Percentiles rank a stretch among this genome's conserved stretches.
Evolutionary conservation across 2,888 invertebrate species (phyloP).

Genomic region (Phyto melanocephala): DNA sequence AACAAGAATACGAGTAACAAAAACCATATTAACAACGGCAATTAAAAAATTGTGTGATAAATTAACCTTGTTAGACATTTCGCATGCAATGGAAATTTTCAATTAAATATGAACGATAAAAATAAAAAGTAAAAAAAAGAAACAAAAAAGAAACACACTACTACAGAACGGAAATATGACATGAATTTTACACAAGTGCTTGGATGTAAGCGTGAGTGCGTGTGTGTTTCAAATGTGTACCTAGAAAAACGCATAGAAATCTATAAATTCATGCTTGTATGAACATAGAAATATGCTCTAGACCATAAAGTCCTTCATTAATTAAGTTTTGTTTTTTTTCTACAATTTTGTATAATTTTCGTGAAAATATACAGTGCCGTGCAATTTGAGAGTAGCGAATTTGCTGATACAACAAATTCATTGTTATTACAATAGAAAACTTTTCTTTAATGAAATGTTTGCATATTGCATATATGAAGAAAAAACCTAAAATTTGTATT

Average conservation of each 20-base stretch:
- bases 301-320: constrained; percentile 60
- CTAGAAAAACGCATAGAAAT: constrained; percentile 47
- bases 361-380: neutral
- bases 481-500: too few species aligned
- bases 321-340: constrained; percentile 40
- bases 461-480: too few species aligned
- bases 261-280: constrained; percentile 9
- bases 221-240: constrained; percentile 1
- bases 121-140: neutral
- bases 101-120: constrained; percentile 55
- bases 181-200: constrained; percentile 52
- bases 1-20: constrained; percentile 23
- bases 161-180: constrained; percentile 61
- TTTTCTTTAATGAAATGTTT: too few species aligned
- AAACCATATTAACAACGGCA: constrained; percentile 46
- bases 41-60: constrained; percentile 63
- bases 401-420: neutral
- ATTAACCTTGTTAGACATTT: constrained; percentile 66
- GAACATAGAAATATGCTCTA: constrained; percentile 30
- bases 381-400: neutral
- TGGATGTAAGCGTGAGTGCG: neutral
- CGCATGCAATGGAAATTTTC: constrained; percentile 64
- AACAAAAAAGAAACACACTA: constrained; percentile 11
- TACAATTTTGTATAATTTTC: too few species aligned
- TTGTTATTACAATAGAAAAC: too few species aligned